phyloP scores from a whole-genome alignment of 2,113 vertebrate species.

The Lamprotornis superbus region DNA sequence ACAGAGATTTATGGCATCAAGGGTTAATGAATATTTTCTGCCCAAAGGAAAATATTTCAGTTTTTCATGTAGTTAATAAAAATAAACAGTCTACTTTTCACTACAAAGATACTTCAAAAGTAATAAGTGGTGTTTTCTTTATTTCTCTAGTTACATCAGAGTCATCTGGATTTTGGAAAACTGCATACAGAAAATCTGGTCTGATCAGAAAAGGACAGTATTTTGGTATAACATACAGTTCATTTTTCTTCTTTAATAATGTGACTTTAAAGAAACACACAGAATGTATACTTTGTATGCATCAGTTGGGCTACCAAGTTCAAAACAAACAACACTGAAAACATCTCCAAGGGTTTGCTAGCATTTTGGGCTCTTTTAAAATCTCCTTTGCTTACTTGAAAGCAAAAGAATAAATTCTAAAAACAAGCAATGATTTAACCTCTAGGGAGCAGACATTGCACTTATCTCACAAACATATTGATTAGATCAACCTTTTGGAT shows the following conservation, averaged over 20 bases:
- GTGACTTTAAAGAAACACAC: neutral
- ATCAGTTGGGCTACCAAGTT: neutral
- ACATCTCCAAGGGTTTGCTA: neutral
- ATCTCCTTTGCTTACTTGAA: neutral
- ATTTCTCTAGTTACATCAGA: neutral
- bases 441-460: neutral
- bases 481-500: neutral
- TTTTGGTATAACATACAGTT: neutral
- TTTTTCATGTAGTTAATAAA: neutral
- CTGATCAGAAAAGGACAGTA: neutral
- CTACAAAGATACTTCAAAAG: conserved; percentile 18
- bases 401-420: neutral
- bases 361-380: neutral
- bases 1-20: neutral
- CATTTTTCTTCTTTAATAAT: neutral
- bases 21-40: neutral
- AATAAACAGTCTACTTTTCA: conserved; percentile 1
- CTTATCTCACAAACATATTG: neutral
- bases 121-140: neutral
- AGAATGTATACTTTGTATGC: neutral
- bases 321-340: neutral
- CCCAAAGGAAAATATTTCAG: neutral
- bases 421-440: neutral
- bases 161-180: neutral
- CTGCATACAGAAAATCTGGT: neutral